A percentile compares a stretch with the other conserved stretches of the same genome.
Evolutionary conservation across 2,113 vertebrate species (phyloP).

Genomic region (Aplodontia rufa): DNA sequence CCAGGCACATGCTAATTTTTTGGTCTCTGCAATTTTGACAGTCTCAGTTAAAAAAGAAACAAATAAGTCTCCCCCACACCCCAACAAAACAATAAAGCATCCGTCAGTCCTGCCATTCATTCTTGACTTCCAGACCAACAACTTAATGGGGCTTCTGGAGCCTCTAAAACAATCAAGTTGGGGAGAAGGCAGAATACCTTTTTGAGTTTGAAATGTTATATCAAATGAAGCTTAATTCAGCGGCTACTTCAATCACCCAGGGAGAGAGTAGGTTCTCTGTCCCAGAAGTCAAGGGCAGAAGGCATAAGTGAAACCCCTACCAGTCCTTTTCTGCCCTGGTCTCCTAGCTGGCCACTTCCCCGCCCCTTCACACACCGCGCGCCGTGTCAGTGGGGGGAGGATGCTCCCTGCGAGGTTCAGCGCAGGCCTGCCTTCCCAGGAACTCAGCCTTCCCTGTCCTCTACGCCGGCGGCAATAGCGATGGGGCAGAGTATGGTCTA

Average conservation of each 20-base stretch:
- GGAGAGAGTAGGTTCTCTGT: neutral
- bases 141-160: slow-evolving; percentile 38
- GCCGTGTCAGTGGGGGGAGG: neutral
- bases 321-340: neutral
- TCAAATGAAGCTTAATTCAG: neutral
- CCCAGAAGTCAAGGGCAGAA: neutral
- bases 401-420: neutral
- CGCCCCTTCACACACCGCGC: neutral
- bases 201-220: neutral
- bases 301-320: neutral
- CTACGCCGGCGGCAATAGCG: slow-evolving; percentile 18
- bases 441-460: neutral
- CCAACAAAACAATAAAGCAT: slow-evolving; percentile 21
- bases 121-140: slow-evolving; percentile 26
- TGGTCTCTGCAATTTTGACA: slow-evolving; percentile 17
- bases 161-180: neutral
- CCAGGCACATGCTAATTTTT: slow-evolving; percentile 34
- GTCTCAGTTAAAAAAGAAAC: slow-evolving; percentile 13
- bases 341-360: neutral
- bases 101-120: slow-evolving; percentile 27
- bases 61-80: neutral
- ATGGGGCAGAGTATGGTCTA: neutral
- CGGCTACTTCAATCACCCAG: neutral
- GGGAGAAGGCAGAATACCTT: neutral
- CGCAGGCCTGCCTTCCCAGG: neutral